Conservation (phyloP, 2,113 vertebrate species). For the Solea senegalensis region DNA sequence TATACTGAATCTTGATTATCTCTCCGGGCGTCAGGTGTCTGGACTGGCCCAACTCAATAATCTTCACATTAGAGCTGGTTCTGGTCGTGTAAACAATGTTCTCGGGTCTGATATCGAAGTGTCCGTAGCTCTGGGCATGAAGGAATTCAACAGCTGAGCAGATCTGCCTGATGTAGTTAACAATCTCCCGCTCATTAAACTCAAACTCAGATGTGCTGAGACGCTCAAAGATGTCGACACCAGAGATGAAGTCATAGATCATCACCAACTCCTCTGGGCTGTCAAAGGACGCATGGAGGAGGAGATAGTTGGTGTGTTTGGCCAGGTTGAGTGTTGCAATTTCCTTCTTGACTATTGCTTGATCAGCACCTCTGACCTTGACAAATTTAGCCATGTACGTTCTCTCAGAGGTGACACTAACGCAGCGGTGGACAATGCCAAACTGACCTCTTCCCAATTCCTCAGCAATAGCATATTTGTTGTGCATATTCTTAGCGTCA, state of each 20-base stretch:
- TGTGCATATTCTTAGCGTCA: constrained; percentile 90
- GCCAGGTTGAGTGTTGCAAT: constrained; percentile 92
- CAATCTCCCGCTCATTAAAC: constrained; percentile 91
- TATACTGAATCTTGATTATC: constrained; percentile 92
- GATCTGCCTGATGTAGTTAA: constrained; percentile 90
- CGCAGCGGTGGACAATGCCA: constrained; percentile 93
- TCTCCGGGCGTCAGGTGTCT: constrained; percentile 94
- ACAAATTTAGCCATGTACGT: constrained; percentile 97
- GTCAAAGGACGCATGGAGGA: constrained; percentile 94
- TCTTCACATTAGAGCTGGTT: constrained; percentile 90
- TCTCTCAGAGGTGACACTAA: constrained; percentile 91
- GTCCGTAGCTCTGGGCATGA: constrained; percentile 88
- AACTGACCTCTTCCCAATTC: constrained; percentile 95
- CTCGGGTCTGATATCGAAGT: constrained; percentile 97
- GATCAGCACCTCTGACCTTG: constrained; percentile 97
- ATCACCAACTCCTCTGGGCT: constrained; percentile 96
- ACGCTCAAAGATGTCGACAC: constrained; percentile 94
- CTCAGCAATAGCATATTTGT: constrained; percentile 95
- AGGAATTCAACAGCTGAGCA: constrained; percentile 93
- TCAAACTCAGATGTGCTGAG: constrained; percentile 90
- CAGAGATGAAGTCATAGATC: constrained; percentile 98
- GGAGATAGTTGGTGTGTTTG: constrained; percentile 89
- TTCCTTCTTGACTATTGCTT: constrained; percentile 95
- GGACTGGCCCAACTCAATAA: constrained; percentile 95
- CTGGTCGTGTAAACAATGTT: constrained; percentile 95